Base-by-base conservation (phyloP, 2,888 invertebrate species). In the Dermolepida albohirtum region DNA sequence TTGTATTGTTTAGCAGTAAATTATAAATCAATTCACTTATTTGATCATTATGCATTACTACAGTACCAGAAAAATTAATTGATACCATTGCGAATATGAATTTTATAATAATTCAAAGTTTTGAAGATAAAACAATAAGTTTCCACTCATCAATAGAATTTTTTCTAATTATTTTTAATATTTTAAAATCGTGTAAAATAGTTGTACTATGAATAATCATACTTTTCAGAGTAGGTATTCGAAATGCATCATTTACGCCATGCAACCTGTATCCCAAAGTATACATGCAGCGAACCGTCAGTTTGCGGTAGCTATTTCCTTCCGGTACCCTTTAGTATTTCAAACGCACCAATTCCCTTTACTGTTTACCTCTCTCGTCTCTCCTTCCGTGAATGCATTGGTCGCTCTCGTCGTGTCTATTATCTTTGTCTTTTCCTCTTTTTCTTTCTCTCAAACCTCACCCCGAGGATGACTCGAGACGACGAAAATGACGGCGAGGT, bases 281-380 rank as follows among this genome's bases (percentile, higher is more conserved):
- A 34, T 34, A 29, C 63, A 22, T 29, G 40, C 12, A 54, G 52
- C 52, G 17, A 52, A 44, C 39, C 40, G 43, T 51, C 43, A 22
- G 65, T 43, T 52, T 43, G 52, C 52, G 54, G 54, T 43, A 52
- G 65, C 54, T 34, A 27, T 65, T 65, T 65, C 52, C 65, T 65
- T 65, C 65, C 65, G 54, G 54, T 65, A 52, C 65, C 65, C 65
- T 65, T 65, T 52, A 47, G 34, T 47, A 34, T 47, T 27, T 44
- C 54, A 29, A 43, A 49, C 29, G 49, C 47, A 27, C 47, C 44
- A 47, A 16, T 63, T n/a, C 63, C 34, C 41, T 27, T 22, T n/a
- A 5, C 65, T 14, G 10, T 16, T n/a, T 10, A 6, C n/a, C 4
- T 0, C 29, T n/a, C 14, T 40, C 14, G 8, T 41, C 29, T 52